Evolutionary conservation across 30 jellyfish, hydroid and myxozoan genomes (phyloP).

Genomic region (Aurelia aurita complex sp. Pacific): DNA sequence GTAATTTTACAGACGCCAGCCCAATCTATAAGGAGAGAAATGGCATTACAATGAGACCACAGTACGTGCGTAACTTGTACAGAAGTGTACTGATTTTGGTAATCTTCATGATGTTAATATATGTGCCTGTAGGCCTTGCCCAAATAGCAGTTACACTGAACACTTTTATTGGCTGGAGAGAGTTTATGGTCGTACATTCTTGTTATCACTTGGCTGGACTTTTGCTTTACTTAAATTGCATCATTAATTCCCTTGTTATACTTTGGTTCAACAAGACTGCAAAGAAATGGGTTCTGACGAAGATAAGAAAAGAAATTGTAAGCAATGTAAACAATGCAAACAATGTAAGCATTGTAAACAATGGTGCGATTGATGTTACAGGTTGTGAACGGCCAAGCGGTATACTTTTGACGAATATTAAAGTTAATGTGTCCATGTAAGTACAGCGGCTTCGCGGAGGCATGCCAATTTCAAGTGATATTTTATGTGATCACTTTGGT

Average conservation of each 20-base stretch:
- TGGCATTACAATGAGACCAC: background rate
- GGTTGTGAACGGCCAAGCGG: too few relatives aligned
- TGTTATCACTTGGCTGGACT: too few relatives aligned
- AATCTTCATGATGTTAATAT: background rate
- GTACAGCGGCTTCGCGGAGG: too few relatives aligned
- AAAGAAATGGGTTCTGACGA: background rate
- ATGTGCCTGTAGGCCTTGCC: background rate
- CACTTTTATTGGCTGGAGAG: background rate
- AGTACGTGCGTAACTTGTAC: background rate
- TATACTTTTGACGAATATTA: too few relatives aligned
- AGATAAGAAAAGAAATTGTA: background rate
- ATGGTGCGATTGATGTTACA: too few relatives aligned
- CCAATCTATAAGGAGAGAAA: background rate
- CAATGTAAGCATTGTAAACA: too few relatives aligned
- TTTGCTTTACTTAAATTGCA: background rate
- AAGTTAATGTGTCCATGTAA: too few relatives aligned
- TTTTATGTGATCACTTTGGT: too few relatives aligned
- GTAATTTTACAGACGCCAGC: background rate
- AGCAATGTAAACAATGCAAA: background rate
- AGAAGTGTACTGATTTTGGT: background rate
- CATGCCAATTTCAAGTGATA: too few relatives aligned
- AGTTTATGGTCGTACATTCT: too few relatives aligned
- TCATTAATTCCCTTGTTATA: background rate
- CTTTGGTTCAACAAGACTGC: slow-evolving; percentile 2
- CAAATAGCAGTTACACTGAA: background rate